Evolutionary conservation across 2,797 vertebrate genomes (phyloP).

Genomic region (Schizopygopsis malacanthus): DNA sequence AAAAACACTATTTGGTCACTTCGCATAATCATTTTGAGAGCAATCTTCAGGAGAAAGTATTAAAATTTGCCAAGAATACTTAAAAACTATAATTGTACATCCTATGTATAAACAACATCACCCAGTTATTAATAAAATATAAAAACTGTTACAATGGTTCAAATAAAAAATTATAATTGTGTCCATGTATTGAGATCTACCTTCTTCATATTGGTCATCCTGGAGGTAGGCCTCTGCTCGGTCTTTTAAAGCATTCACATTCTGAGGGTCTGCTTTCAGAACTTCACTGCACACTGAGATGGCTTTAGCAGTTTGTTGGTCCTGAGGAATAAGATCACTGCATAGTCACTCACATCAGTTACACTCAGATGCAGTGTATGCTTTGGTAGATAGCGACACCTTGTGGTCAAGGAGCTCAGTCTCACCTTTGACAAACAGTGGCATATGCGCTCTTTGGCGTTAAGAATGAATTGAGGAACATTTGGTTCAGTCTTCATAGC

Average conservation of each 20-base stretch:
- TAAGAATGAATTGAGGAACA: constrained; percentile 80
- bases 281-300: constrained; percentile 87
- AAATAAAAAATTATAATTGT: not conserved
- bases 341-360: constrained; percentile 20
- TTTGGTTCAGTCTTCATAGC: constrained; percentile 91
- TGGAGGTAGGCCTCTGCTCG: constrained; percentile 91
- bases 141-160: not conserved
- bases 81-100: too few species aligned
- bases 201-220: constrained; percentile 94
- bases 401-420: not conserved
- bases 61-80: constrained; percentile 4
- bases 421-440: constrained; percentile 90
- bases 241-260: constrained; percentile 89
- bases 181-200: constrained; percentile 69
- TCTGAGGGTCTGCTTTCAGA: constrained; percentile 82
- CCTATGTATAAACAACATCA: not conserved
- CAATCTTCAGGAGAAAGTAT: constrained; percentile 13
- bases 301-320: constrained; percentile 84
- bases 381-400: constrained; percentile 12
- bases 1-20: constrained; percentile 12
- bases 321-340: constrained; percentile 71
- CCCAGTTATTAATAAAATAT: not conserved
- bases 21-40: not conserved
- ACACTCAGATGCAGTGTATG: not conserved
- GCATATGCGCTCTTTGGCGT: constrained; percentile 94